A percentile compares a stretch with the other conserved stretches of the same genome.
Conservation (phyloP, 2,888 invertebrate species). For the Scaeva pyrastri region DNA sequence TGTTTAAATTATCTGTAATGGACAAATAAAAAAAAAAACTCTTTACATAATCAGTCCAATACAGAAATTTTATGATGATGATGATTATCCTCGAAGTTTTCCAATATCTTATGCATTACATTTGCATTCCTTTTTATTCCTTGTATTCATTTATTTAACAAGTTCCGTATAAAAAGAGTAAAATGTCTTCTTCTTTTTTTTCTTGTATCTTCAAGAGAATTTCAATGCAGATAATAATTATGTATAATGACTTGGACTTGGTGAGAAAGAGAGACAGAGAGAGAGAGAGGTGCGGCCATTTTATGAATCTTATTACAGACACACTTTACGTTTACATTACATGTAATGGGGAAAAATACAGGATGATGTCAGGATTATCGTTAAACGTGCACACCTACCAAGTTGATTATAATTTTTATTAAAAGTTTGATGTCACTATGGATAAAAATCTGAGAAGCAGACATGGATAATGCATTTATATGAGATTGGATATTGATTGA, state of each 20-base stretch:
- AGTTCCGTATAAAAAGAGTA: too few species aligned
- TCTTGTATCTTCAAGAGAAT: background rate
- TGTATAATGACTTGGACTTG: slow-evolving; percentile 3
- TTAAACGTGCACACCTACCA: background rate
- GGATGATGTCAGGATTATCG: slow-evolving; percentile 5
- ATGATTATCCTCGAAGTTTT: too few species aligned
- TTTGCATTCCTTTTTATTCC: too few species aligned
- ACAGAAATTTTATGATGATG: too few species aligned
- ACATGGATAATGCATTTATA: background rate
- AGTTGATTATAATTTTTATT: background rate
- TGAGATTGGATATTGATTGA: background rate
- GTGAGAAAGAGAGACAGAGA: too few species aligned
- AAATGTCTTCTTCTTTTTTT: too few species aligned
- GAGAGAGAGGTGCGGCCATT: background rate
- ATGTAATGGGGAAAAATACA: background rate
- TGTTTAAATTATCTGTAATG: too few species aligned
- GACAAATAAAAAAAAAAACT: too few species aligned
- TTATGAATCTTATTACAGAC: background rate
- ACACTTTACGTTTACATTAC: too few species aligned
- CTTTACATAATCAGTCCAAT: too few species aligned
- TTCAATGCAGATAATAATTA: background rate
- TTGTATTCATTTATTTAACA: too few species aligned
- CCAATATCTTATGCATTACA: too few species aligned
- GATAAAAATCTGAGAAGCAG: background rate
- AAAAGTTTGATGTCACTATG: background rate